These are phyloP conservation scores for Chloroceryle inda DNA, from an alignment of 2,797 vertebrate genomes.

Conservation along the genomic window DNA sequence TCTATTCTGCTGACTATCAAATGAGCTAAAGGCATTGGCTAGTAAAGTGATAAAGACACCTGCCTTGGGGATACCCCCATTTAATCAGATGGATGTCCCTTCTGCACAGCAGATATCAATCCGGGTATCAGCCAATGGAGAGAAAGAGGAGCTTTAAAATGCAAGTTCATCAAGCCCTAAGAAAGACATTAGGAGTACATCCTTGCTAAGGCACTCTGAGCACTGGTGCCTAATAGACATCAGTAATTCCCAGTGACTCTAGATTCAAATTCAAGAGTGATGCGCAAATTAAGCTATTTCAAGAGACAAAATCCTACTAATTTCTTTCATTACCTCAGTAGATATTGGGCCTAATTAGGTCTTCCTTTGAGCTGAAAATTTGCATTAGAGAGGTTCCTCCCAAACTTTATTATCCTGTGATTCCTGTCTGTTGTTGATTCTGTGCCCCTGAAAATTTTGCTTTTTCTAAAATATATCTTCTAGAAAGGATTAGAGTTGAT, in stretches of 20 bases:
- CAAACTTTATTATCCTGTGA: neutral
- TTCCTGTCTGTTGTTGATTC: neutral
- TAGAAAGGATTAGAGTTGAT: neutral
- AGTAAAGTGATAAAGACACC: neutral
- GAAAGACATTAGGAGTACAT: neutral
- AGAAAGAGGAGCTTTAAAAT: neutral
- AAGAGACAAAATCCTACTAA: neutral
- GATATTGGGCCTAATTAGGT: neutral
- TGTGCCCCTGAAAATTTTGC: neutral
- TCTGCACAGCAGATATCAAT: neutral
- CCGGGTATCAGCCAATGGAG: neutral
- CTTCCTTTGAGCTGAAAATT: too few species aligned
- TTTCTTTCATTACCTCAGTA: neutral
- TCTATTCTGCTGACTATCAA: neutral
- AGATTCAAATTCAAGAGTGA: neutral
- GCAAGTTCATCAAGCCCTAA: neutral
- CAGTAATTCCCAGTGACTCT: fast-evolving
- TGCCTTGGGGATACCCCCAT: neutral
- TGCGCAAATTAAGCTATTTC: neutral
- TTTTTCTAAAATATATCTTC: neutral
- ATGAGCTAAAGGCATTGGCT: neutral
- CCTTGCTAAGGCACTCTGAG: neutral
- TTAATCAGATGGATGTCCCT: neutral
- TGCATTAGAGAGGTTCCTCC: neutral
- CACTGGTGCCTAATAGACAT: neutral